These are phyloP conservation scores for Lophius americanus DNA, from an alignment of 2,797 vertebrate genomes.

Conservation along the genomic window DNA sequence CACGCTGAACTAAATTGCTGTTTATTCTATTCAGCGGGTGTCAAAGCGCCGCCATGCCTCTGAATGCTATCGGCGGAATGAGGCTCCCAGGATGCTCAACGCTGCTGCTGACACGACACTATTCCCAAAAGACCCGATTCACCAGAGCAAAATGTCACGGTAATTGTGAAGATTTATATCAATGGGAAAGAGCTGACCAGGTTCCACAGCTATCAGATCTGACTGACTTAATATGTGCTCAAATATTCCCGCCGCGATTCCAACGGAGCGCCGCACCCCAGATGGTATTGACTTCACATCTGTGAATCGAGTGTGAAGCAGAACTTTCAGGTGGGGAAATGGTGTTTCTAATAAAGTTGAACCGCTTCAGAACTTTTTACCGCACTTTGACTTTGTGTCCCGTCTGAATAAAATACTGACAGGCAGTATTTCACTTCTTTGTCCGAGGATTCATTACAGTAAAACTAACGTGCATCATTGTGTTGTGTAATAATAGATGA, in stretches of 20 bases:
- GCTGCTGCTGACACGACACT: conserved; percentile 77
- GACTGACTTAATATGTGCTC: conserved; percentile 80
- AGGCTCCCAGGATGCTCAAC: conserved; percentile 75
- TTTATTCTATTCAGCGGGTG: conserved; percentile 78
- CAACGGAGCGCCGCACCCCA: conserved; percentile 59
- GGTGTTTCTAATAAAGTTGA: conserved; percentile 62
- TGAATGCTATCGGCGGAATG: conserved; percentile 76
- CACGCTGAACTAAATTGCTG: conserved; percentile 79
- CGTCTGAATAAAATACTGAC: no score
- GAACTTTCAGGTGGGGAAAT: conserved; percentile 66
- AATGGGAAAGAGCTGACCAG: conserved; percentile 82
- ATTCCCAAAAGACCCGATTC: conserved; percentile 80
- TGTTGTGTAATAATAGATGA: conserved; percentile 6
- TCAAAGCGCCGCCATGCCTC: conserved; percentile 65
- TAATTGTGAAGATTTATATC: conserved; percentile 86
- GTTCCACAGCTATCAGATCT: conserved; percentile 81
- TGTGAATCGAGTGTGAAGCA: conserved; percentile 68
- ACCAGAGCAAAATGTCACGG: conserved; percentile 78
- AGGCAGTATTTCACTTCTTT: no score
- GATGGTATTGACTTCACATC: conserved; percentile 61
- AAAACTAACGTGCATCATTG: conserved; percentile 25
- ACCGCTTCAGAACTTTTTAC: conserved; percentile 49
- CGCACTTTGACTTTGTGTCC: not conserved
- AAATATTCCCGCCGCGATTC: conserved; percentile 72
- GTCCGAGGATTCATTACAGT: conserved; percentile 14